Conservation (phyloP, 2,113 vertebrate genomes). For the Sigmodon hispidus region DNA sequence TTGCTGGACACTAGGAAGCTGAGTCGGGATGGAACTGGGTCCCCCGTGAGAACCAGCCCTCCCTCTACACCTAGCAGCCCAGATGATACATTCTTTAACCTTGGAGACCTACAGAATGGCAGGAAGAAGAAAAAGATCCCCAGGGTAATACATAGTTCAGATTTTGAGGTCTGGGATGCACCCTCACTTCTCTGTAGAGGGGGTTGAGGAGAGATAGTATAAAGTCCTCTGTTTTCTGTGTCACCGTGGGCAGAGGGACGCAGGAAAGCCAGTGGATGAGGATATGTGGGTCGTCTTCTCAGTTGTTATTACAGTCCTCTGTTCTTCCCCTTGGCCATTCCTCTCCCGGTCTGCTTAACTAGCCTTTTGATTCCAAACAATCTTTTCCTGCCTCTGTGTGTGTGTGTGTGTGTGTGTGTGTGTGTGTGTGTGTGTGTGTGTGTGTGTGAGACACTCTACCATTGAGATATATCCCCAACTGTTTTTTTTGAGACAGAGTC, state of each 20-base stretch:
- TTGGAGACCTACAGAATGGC: slow-evolving; percentile 94
- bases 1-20: slow-evolving; percentile 93
- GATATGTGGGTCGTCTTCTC: background rate
- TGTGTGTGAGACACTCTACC: background rate
- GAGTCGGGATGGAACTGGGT: slow-evolving; percentile 90
- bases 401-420: background rate
- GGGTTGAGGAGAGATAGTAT: background rate
- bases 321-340: background rate
- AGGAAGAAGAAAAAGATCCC: slow-evolving; percentile 94
- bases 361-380: background rate
- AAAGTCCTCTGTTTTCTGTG: background rate
- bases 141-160: slow-evolving; percentile 88
- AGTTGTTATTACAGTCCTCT: background rate
- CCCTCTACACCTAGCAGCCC: slow-evolving; percentile 98
- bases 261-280: background rate
- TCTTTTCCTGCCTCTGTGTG: background rate
- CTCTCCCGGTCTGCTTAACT: background rate
- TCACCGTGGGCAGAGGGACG: background rate
- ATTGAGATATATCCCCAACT: background rate
- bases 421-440: background rate
- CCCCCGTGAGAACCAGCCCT: slow-evolving; percentile 93
- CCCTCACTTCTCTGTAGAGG: background rate
- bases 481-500: background rate
- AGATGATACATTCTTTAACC: slow-evolving; percentile 94
- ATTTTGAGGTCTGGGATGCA: background rate